Evolutionary conservation across 2,797 vertebrate species (phyloP).

Genomic region (Liparis tanakae): DNA sequence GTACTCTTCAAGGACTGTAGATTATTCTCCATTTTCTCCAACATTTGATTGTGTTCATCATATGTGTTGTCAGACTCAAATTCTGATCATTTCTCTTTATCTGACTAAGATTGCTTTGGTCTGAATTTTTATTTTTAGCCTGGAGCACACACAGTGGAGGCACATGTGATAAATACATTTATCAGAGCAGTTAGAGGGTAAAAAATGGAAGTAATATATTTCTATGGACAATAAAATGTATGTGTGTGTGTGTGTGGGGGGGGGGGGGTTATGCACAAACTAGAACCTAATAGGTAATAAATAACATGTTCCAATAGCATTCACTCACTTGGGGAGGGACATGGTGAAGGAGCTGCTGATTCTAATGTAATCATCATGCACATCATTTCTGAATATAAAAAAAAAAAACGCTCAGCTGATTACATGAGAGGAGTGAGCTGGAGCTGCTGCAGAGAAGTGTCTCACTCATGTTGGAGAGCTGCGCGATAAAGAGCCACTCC

Average conservation of each 20-base stretch:
- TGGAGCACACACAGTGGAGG: not conserved
- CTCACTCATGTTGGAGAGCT: conserved; percentile 15
- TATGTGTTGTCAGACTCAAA: not conserved
- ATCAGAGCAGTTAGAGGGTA: not conserved
- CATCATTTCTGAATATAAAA: conserved; percentile 12
- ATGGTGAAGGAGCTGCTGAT: not conserved
- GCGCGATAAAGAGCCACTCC: conserved; percentile 9
- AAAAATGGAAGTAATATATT: not conserved
- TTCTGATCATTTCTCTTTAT: not conserved
- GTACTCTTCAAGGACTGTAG: not conserved
- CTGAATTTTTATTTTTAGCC: not conserved
- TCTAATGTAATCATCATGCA: conserved; percentile 37
- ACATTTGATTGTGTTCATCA: not conserved
- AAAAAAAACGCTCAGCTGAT: not conserved
- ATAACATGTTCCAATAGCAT: not conserved
- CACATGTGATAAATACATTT: not conserved
- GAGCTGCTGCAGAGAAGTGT: conserved; percentile 17
- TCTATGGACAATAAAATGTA: not conserved
- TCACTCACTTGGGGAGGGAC: not conserved
- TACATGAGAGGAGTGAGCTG: conserved; percentile 21
- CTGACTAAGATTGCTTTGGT: not conserved
- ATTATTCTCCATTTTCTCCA: not conserved
- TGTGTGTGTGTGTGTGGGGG: no score
- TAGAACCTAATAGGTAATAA: not conserved
- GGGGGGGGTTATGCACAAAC: not conserved